Percentiles rank a stretch among this genome's conserved stretches.
Conservation (phyloP, 2,797 vertebrate genomes). For the Cossypha polioptera region DNA sequence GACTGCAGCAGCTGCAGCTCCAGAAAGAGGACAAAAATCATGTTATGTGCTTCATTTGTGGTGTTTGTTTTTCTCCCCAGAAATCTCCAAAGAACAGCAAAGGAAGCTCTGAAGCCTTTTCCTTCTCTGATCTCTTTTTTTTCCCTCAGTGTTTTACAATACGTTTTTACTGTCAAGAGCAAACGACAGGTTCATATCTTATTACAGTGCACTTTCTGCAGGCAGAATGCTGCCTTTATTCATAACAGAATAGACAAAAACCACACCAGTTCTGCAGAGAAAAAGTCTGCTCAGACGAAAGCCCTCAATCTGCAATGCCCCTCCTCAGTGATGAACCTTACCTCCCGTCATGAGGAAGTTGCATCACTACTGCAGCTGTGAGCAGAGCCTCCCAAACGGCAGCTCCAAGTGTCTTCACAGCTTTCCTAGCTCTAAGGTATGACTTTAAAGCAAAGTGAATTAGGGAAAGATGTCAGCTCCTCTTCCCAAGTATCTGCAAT, state of each 20-base stretch:
- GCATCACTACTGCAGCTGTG: neutral
- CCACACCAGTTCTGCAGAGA: neutral
- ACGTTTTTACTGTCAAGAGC: neutral
- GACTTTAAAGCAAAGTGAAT: neutral
- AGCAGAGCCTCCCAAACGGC: neutral
- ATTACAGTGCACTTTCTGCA: neutral
- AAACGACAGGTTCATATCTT: neutral
- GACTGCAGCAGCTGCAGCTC: constrained; percentile 25
- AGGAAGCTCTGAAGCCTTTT: neutral
- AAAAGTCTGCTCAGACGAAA: neutral
- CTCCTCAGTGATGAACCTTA: neutral
- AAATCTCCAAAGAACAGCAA: neutral
- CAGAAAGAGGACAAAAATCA: neutral
- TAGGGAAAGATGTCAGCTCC: neutral
- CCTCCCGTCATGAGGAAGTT: neutral
- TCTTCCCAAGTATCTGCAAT: neutral
- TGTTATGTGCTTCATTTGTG: neutral
- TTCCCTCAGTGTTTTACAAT: neutral
- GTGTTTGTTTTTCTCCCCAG: neutral
- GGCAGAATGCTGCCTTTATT: neutral
- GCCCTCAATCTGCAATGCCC: neutral
- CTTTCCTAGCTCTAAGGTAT: neutral
- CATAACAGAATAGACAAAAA: neutral
- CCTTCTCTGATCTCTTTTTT: neutral
- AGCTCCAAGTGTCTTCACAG: neutral